phyloP scores from a whole-genome alignment of 2,888 invertebrate genomes.

The Caenorhabditis sp. region DNA sequence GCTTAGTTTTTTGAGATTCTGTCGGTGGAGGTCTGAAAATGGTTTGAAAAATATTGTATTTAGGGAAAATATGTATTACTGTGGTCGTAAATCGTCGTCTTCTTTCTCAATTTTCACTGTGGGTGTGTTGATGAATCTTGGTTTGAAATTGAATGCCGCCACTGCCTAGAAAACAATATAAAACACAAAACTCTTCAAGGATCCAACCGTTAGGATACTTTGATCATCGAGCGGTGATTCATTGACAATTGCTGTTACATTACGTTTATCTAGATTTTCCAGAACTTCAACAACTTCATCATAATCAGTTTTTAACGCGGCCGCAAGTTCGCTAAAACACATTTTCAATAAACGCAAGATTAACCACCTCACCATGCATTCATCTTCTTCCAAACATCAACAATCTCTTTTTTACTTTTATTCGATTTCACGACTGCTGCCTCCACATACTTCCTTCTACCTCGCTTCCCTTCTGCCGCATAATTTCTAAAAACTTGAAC shows the following conservation, averaged over 20 bases:
- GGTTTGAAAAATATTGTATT: not conserved
- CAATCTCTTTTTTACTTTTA: conserved; percentile 50
- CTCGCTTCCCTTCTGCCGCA: conserved; percentile 45
- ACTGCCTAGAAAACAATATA: conserved; percentile 34
- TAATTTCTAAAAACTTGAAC: conserved; percentile 7
- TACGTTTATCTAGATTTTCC: conserved; percentile 41
- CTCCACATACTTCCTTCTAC: conserved; percentile 50
- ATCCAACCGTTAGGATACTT: conserved; percentile 36
- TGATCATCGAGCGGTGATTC: conserved; percentile 41
- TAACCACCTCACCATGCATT: conserved; percentile 38
- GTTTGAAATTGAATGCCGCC: conserved; percentile 46
- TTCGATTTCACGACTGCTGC: conserved; percentile 56
- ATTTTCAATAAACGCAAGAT: conserved; percentile 2
- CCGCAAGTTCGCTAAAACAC: conserved; percentile 49
- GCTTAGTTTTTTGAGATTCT: conserved; percentile 77
- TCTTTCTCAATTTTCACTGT: conserved; percentile 20
- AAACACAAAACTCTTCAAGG: not conserved
- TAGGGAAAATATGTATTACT: conserved; percentile 11
- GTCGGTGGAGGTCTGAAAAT: conserved; percentile 78
- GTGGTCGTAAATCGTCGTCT: conserved; percentile 42
- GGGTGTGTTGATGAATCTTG: conserved; percentile 39
- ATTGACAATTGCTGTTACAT: conserved; percentile 41
- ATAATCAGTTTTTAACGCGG: conserved; percentile 41
- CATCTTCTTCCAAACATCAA: conserved; percentile 58
- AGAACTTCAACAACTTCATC: conserved; percentile 50